These are phyloP conservation scores for Nannoperca australis DNA, from an alignment of 2,797 vertebrate species.

Conservation along the genomic window DNA sequence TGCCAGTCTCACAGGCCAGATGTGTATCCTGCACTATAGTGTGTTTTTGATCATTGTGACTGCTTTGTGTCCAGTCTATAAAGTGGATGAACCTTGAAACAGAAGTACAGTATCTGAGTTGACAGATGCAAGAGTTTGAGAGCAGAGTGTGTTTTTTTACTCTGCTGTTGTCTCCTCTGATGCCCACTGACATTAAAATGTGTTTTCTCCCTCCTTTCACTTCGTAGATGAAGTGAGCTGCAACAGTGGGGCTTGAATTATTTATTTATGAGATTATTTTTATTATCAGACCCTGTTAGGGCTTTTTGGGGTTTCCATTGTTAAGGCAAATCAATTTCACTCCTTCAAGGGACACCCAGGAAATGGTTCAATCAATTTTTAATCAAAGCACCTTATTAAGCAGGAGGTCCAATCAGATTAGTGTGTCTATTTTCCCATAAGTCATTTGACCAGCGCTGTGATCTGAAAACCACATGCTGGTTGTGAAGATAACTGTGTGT, in stretches of 20 bases:
- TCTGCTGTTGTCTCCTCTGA: background rate
- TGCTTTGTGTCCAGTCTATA: slow-evolving; percentile 23
- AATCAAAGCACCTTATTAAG: slow-evolving; percentile 54
- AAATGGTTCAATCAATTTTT: slow-evolving; percentile 58
- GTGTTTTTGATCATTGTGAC: slow-evolving; percentile 25
- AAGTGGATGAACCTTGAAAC: slow-evolving; percentile 7
- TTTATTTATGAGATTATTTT: slow-evolving; percentile 44
- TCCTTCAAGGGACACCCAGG: slow-evolving; percentile 29
- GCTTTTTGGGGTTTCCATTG: slow-evolving; percentile 21
- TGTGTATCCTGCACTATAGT: slow-evolving; percentile 21
- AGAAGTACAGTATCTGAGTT: background rate
- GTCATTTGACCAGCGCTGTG: slow-evolving; percentile 16
- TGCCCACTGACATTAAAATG: slow-evolving; percentile 13
- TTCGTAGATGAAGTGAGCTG: slow-evolving; percentile 9
- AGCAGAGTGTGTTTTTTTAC: background rate
- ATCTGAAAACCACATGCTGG: slow-evolving; percentile 19
- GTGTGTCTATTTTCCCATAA: slow-evolving; percentile 15
- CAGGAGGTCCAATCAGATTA: slow-evolving; percentile 23
- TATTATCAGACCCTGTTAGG: slow-evolving; percentile 2
- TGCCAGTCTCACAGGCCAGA: slow-evolving; percentile 49
- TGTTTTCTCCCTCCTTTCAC: slow-evolving; percentile 1
- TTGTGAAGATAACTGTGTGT: background rate
- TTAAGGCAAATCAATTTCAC: slow-evolving; percentile 38
- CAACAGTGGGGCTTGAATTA: slow-evolving; percentile 16
- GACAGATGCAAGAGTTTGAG: slow-evolving; percentile 19